Base-by-base conservation (phyloP, 2,797 vertebrate species). In the Ibycter americanus region DNA sequence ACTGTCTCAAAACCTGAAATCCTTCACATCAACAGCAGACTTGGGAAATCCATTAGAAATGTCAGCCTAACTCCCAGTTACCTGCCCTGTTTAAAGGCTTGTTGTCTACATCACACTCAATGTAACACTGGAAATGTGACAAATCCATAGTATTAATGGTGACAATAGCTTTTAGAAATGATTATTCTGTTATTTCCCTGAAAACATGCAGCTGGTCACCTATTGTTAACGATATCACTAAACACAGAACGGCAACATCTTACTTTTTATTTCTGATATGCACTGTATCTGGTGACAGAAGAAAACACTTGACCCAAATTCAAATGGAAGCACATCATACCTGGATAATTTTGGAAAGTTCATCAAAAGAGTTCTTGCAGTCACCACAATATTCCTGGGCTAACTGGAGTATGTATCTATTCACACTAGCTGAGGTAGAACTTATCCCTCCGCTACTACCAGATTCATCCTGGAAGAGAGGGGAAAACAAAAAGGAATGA, bases 261-360 rank as follows among this genome's bases (percentile, higher is more conserved):
- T n/a, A 21, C 4, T 61, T 67, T 31, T 34, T 47, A 31, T 26
- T 62, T 54, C 46, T 46, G 78, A 76, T 6, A 11, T 0, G 15
- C 14, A 25, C 32, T 15, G 5, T 15, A 23, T 21, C 49, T 38
- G 27, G 54, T 51, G 20, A 89, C 26, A 81, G 42, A 78, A 47
- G n/a, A 27, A 61, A 88, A 20, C 23, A 49, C 21, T 15, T 1
- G 9, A 42, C 25, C 36, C 34, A 63, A 76, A 84, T 17, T 23
- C 25, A 73, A 19, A 51, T 4, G 31, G 19, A 68, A 89, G 71
- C 8, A 2, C 4, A 3, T 11, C 73, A 31, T 95, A 99, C 99
- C 99, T 99, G 99, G 93, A 99, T 99, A 91, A 99, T 99, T 98
- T 99, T 99, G 78, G 99, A 99, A 54, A 99, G 99, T 42, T 99